Evolutionary conservation across 2,113 vertebrate species (phyloP).

Genomic region (Etheostoma spectabile): DNA sequence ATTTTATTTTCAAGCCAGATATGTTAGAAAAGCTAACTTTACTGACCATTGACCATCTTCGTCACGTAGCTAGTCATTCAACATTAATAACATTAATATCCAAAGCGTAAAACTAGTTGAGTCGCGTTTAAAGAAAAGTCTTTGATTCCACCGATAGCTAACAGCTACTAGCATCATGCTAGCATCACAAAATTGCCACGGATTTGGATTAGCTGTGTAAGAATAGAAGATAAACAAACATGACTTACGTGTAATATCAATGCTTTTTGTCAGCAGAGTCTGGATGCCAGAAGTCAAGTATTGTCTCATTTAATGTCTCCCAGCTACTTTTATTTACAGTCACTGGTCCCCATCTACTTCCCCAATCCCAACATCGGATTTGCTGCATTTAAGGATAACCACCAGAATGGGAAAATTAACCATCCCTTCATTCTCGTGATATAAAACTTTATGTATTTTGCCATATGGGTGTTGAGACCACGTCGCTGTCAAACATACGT

Average conservation of each 20-base stretch:
- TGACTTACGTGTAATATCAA: slow-evolving; percentile 9
- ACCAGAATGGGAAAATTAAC: fast-evolving
- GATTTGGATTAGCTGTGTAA: neutral
- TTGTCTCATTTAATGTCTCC: neutral
- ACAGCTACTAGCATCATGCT: slow-evolving; percentile 22
- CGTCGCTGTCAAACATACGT: neutral
- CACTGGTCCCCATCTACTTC: neutral
- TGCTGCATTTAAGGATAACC: neutral
- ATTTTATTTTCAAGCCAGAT: neutral
- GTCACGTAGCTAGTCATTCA: neutral
- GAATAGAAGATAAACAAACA: neutral
- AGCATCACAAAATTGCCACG: neutral
- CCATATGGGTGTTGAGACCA: fast-evolving
- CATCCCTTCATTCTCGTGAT: fast-evolving
- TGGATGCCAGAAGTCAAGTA: neutral
- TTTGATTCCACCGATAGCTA: slow-evolving; percentile 19
- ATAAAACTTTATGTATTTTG: neutral
- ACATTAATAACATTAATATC: neutral
- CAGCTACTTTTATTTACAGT: neutral
- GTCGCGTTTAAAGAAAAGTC: neutral
- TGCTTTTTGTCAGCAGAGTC: too few relatives aligned
- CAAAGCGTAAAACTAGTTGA: too few relatives aligned
- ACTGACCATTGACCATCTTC: too few relatives aligned
- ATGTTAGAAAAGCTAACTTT: too few relatives aligned
- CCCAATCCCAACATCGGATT: fast-evolving